Evolutionary conservation across 2,113 vertebrate genomes (phyloP).

Genomic region (Orcinus orca): DNA sequence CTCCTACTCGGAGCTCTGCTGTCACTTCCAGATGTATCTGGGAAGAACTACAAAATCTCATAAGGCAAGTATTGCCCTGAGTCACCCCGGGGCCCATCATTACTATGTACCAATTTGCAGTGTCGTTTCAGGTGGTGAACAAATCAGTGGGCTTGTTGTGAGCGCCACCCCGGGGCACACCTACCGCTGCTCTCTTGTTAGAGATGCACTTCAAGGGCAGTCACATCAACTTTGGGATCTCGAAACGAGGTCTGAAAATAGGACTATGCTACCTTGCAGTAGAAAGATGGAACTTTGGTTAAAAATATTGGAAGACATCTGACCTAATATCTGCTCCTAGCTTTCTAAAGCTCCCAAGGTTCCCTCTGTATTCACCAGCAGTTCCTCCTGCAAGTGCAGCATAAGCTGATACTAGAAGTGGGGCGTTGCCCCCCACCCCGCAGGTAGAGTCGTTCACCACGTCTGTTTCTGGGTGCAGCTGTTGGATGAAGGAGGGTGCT

Average conservation of each 20-base stretch:
- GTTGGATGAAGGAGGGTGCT: neutral
- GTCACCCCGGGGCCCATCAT: too few species aligned
- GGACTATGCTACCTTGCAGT: neutral
- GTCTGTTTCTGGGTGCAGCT: neutral
- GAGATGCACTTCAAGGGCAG: neutral
- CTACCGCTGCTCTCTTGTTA: neutral
- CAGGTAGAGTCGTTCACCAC: neutral
- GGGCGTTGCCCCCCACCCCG: neutral
- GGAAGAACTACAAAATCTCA: neutral
- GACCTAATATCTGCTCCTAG: neutral
- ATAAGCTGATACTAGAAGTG: accelerated
- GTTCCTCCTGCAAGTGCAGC: too few species aligned
- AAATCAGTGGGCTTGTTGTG: neutral
- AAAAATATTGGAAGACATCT: neutral
- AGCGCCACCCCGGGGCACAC: neutral
- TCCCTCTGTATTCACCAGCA: neutral
- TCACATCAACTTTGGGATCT: neutral
- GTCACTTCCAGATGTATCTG: neutral
- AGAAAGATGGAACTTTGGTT: neutral
- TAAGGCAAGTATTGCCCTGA: neutral
- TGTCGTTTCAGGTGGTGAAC: neutral
- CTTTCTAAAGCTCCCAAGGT: neutral
- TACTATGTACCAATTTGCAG: neutral
- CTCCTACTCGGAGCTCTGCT: neutral
- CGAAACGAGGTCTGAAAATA: neutral